A percentile compares a stretch with the other conserved stretches of the same genome.
phyloP scores from a whole-genome alignment of 2,888 invertebrate genomes.

The Tenthredo livida region DNA sequence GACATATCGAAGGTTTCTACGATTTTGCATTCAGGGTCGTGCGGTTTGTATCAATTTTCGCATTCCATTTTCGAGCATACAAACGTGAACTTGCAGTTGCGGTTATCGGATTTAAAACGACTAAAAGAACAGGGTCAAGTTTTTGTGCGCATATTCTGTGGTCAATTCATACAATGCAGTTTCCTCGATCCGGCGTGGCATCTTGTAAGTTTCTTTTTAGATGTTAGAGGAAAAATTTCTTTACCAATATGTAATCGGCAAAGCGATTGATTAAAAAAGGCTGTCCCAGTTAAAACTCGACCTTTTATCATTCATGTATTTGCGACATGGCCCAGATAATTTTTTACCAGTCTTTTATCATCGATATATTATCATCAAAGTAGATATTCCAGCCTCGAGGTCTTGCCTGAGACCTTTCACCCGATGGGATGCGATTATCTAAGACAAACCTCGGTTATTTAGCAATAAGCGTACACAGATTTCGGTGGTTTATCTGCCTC shows the following conservation, averaged over 20 bases:
- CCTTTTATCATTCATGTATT: not conserved
- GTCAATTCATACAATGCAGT: not conserved
- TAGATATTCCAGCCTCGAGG: not conserved
- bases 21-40: not conserved
- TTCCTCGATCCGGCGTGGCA: not conserved
- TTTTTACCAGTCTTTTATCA: not conserved
- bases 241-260: not conserved
- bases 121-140: not conserved
- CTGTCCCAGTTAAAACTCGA: not conserved
- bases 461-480: not conserved
- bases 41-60: not conserved
- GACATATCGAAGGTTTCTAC: not conserved
- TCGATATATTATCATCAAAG: not conserved
- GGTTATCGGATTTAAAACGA: not conserved
- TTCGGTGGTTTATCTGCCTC: not conserved
- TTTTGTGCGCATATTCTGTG: not conserved
- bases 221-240: not conserved
- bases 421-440: constrained; percentile 6
- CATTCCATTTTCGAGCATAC: not conserved
- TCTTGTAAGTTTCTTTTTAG: not conserved
- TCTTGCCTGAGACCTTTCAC: constrained; percentile 34
- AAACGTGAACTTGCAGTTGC: not conserved
- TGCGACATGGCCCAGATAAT: not conserved
- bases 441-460: not conserved
- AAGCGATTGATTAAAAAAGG: not conserved